Percentiles rank a stretch among this genome's conserved stretches.
Evolutionary conservation across 2,113 vertebrate species (phyloP).

Genomic region (Pollachius pollachius): DNA sequence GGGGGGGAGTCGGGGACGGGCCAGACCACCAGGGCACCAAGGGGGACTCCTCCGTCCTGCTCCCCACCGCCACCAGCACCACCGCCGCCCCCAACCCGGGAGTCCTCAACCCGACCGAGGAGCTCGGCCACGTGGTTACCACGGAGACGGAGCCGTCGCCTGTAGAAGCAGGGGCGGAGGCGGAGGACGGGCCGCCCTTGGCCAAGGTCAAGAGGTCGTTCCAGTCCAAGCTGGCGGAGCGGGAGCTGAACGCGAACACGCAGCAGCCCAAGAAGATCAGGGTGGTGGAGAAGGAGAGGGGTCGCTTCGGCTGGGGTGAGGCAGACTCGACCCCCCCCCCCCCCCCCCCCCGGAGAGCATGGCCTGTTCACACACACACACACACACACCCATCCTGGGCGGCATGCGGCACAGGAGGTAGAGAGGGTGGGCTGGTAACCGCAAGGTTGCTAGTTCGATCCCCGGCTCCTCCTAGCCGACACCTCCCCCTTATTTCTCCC

Average conservation of each 20-base stretch:
- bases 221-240: constrained; percentile 73
- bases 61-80: constrained; percentile 6
- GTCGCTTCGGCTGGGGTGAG: constrained; percentile 77
- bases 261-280: constrained; percentile 57
- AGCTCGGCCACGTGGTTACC: constrained; percentile 71
- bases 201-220: constrained; percentile 67
- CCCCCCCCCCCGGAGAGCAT: no score
- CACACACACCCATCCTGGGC: background rate
- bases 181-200: constrained; percentile 49
- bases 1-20: constrained; percentile 47
- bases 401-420: no score
- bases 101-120: constrained; percentile 62
- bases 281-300: constrained; percentile 68
- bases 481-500: no score
- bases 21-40: background rate
- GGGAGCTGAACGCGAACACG: constrained; percentile 66
- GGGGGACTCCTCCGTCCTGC: no score
- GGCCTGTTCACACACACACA: background rate
- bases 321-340: no score
- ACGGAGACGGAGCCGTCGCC: constrained; percentile 58
- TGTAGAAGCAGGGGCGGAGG: constrained; percentile 48
- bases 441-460: no score
- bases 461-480: no score
- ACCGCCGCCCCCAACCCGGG: constrained; percentile 17
- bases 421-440: no score